Evolutionary conservation across 2,888 invertebrate genomes (phyloP), one percentile per base, ranked within the genome.

Genomic region (Phytoseiulus persimilis): DNA sequence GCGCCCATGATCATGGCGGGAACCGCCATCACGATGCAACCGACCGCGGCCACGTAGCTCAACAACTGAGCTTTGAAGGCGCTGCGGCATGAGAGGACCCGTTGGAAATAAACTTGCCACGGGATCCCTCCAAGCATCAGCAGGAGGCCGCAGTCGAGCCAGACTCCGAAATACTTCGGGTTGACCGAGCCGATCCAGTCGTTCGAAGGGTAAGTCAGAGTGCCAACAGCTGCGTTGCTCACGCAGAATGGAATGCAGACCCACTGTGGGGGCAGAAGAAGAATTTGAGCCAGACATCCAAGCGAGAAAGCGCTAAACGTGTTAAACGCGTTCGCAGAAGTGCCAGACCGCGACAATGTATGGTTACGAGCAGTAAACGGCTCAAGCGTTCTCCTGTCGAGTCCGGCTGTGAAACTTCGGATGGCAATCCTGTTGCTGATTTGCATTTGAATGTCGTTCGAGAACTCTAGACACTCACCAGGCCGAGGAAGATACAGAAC

Each of bases 31-130:
- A 98, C 94, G 92, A 98, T 95, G 93, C 98, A 99, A 31, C 98
- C 99, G 91, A 96, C 93, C 11, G 98, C 98, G 0, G 99, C 99
- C 90, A 98, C 97, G 93, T 97, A 99, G 39, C 98, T 98, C 91
- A 99, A 94, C 90, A 97, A 93, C 94, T 98, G 98, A 83, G 99
- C 99, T 90, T 97, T 95, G 11, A 95, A 95, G 0, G 98, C 98
- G 0, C 97, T 96, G 94, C 97, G 98, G 92, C 98, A 97, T 90
- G 98, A 98, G 92, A 99, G 94, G 90, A 99, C 99, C 83, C 99
- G 95, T 94, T 99, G 99, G 93, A 99, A 99, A 93, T 99, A 99
- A 46, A 98, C 98, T 95, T 98, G 97, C 98, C 98, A 98, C 0
- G 98, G 98, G 92, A 98, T 98, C 84, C 98, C 98, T 31, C 98